Evolutionary conservation across 2,113 vertebrate genomes (phyloP), one percentile per base, ranked within the genome.

Genomic region (Corythoichthys intestinalis): DNA sequence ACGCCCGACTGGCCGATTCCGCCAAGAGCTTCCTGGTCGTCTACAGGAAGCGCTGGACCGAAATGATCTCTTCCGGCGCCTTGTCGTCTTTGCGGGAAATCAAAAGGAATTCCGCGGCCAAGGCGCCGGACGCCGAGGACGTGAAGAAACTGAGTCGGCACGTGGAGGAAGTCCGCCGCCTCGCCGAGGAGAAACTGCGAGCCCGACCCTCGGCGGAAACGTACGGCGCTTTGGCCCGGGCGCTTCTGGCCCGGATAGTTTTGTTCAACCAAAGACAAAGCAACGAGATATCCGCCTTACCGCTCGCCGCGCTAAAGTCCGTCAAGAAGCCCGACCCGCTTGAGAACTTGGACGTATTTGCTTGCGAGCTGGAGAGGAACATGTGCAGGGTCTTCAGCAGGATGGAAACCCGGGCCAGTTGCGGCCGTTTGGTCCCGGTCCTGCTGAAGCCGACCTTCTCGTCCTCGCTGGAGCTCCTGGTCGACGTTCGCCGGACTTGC

Each of bases 1-100:
- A 86, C 37, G 17, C 17, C 0, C 6, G 12, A 4, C 14, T 35
- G 56, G 78, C 74, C 0, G 67, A 86, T 53, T 70, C 77, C 1
- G 84, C 84, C 0, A 61, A 13, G 4, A 69, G n/a, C 4, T 89
- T 87, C 53, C 76, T 84, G 6, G 65, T 71, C 0, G 49, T 77
- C 10, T 84, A 86, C 60, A 73, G 74, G 41, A 67, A 75, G 17
- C 75, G 80, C 6, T 89, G 87, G 87, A 84, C 66, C 12, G 53
- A 44, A 35, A 71, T 68, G 0, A 69, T 89, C 54, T 86, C 85
- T 2, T 72, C 69, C 0, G 54, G 48, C 0, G 85, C 87, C 0
- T 66, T 86, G 17, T 65, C 0, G 6, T 39, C 70, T 3, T 73
- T 87, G 10, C 65, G 56, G 62, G 58, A 78, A 46, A 66, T 38